These are phyloP conservation scores for Diplogasteroides magnus DNA, from an alignment of 1,140 invertebrate genomes.

Conservation along the genomic window DNA sequence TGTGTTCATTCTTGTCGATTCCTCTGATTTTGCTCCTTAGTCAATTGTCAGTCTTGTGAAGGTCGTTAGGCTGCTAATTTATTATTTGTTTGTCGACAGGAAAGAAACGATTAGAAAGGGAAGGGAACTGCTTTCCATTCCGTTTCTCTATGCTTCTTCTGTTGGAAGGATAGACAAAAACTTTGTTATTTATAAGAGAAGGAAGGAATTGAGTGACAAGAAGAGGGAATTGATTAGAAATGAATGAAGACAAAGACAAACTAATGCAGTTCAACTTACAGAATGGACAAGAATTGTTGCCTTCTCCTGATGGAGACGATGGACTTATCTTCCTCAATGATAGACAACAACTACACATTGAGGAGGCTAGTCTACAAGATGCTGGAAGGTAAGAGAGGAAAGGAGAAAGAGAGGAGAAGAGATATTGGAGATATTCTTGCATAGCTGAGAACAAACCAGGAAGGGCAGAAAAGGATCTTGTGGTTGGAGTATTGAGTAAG, in stretches of 20 bases:
- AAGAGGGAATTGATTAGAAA: conserved; percentile 16
- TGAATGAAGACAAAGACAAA: no score
- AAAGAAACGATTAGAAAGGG: no score
- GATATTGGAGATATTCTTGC: conserved; percentile 73
- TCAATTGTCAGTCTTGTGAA: no score
- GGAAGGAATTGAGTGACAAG: conserved; percentile 14
- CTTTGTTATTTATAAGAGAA: conserved; percentile 3
- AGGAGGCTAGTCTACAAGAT: conserved; percentile 60
- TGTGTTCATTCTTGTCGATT: no score
- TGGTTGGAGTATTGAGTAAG: conserved; percentile 61
- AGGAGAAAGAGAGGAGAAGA: conserved; percentile 64
- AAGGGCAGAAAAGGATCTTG: conserved; percentile 65
- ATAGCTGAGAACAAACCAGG: conserved; percentile 68
- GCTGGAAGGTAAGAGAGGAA: background rate
- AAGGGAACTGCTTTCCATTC: background rate
- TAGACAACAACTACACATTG: conserved; percentile 69
- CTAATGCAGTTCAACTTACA: background rate
- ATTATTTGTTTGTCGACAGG: no score
- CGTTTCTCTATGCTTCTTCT: background rate
- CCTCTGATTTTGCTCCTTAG: no score
- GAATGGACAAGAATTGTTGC: no score
- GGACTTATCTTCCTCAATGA: conserved; percentile 59
- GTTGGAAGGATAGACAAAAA: conserved; percentile 7
- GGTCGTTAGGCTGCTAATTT: no score
- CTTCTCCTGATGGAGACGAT: background rate